Base-by-base conservation (phyloP, 1,140 invertebrate genomes). In the Polyergus mexicanus region DNA sequence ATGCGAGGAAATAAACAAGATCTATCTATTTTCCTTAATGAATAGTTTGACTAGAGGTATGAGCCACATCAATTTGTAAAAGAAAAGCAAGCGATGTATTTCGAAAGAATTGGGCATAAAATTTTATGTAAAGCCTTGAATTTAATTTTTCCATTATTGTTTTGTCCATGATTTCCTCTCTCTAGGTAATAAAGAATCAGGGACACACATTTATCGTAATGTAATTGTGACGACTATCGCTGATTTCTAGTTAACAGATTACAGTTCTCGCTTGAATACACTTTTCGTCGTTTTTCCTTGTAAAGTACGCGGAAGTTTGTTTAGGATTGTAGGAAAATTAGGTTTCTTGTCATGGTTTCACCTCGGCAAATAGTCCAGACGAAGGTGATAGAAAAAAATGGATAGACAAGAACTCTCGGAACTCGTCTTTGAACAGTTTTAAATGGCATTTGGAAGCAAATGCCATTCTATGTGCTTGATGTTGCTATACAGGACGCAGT, bases 381-480 rank as follows among this genome's bases (percentile, higher is more conserved):
- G 47, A 25, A 35, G 1, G 25, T 16, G 25, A 62, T 6, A 38
- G 10, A 44, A 44, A 44, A 65, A 72, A 65, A 22, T 54, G 58
- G 44, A n/a, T 32, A 32, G 62, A 2, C 10, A 63, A 63, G 35
- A 22, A 10, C 10, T 56, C 7, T 19, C 47, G 41, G 38, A 85
- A 62, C 58, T 80, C 63, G 66, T 80, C 38, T 44, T 69, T 54
- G 69, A 71, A 86, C 47, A 86, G n/a, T 56, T 75, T 38, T 86
- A 89, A 88, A 85, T 69, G 68, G 69, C 44, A 80, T 63, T 51
- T 35, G 4, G 4, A 38, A 35, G n/a, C 68, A 11, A n/a, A 54
- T 35, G 44, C 69, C 54, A 81, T 88, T 88, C 63, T 11, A 78
- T 77, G 86, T 77, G 86, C 58, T 84, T 32, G 47, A 68, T 35